Evolutionary conservation across 2,797 vertebrate genomes (phyloP).

Genomic region (Antennarius maculatus): DNA sequence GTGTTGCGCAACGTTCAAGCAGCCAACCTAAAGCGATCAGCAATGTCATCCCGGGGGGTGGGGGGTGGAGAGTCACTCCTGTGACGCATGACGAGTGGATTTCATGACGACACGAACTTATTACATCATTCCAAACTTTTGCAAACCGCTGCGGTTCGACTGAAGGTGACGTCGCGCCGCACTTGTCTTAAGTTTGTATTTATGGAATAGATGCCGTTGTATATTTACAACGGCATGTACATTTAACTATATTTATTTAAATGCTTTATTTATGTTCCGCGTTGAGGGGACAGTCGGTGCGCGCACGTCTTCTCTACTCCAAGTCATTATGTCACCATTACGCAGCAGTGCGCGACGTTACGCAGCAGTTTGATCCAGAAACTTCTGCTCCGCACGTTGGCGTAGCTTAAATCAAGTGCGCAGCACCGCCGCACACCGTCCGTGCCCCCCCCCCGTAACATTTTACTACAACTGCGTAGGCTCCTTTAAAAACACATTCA

Average conservation of each 20-base stretch:
- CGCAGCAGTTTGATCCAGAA: slow-evolving; percentile 53
- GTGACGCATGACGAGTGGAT: not conserved
- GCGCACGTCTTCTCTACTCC: not conserved
- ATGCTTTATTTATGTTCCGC: too few species aligned
- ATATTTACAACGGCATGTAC: too few species aligned
- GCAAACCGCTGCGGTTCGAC: fast-evolving
- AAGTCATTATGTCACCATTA: slow-evolving; percentile 27
- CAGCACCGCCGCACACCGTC: slow-evolving; percentile 56
- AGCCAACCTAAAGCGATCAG: slow-evolving; percentile 8
- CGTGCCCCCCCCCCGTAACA: slow-evolving; percentile 40
- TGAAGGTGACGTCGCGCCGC: not conserved
- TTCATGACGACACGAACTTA: too few species aligned
- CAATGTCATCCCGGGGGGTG: not conserved
- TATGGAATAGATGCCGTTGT: too few species aligned
- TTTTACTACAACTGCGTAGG: slow-evolving; percentile 70
- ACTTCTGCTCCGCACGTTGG: slow-evolving; percentile 30
- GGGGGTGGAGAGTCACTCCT: not conserved
- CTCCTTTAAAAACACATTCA: slow-evolving; percentile 45
- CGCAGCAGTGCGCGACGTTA: slow-evolving; percentile 54
- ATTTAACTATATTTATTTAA: too few species aligned
- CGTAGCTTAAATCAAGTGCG: slow-evolving; percentile 73
- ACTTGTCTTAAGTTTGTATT: not conserved
- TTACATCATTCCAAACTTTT: slow-evolving; percentile 1
- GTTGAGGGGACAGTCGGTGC: too few species aligned
- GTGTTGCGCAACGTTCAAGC: slow-evolving; percentile 73